Evolutionary conservation across 2,888 invertebrate genomes (phyloP).

Genomic region (Luffia ferchaultella): DNA sequence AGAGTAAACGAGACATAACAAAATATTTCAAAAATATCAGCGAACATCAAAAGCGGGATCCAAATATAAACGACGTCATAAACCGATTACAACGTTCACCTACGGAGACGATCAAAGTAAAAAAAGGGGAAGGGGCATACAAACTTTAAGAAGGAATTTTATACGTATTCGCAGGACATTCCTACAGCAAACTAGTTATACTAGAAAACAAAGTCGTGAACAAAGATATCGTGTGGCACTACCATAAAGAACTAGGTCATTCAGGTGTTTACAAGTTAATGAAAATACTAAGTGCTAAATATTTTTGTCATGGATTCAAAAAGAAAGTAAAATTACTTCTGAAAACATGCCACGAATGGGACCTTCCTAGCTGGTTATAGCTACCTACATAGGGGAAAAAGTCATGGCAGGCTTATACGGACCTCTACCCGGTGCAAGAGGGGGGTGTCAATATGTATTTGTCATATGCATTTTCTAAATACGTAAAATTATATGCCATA

Average conservation of each 20-base stretch:
- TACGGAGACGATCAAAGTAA: background rate
- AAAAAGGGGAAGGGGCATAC: background rate
- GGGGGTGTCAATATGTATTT: conserved; percentile 7
- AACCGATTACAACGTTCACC: background rate
- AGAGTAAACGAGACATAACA: background rate
- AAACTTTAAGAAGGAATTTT: background rate
- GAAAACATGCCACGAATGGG: conserved; percentile 9
- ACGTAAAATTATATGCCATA: background rate
- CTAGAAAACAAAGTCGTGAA: background rate
- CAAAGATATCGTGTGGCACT: conserved; percentile 5
- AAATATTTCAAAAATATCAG: background rate
- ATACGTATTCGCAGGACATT: background rate
- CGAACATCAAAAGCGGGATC: background rate
- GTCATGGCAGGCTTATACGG: conserved; percentile 7
- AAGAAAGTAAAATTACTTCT: conserved; percentile 1
- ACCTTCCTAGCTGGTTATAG: conserved; percentile 6
- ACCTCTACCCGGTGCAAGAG: conserved; percentile 6
- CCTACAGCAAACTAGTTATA: background rate
- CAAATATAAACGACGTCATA: background rate
- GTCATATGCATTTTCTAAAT: conserved; percentile 2
- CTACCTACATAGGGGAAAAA: conserved; percentile 7
- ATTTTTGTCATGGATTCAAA: conserved; percentile 4
- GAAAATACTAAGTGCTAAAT: conserved; percentile 1
- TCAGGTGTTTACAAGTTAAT: conserved; percentile 5
- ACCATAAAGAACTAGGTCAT: conserved; percentile 9